A percentile compares a stretch with the other conserved stretches of the same genome.
Evolutionary conservation across 64 coral and sea anemone species (phyloP).

Genomic region (Acropora tenuis): DNA sequence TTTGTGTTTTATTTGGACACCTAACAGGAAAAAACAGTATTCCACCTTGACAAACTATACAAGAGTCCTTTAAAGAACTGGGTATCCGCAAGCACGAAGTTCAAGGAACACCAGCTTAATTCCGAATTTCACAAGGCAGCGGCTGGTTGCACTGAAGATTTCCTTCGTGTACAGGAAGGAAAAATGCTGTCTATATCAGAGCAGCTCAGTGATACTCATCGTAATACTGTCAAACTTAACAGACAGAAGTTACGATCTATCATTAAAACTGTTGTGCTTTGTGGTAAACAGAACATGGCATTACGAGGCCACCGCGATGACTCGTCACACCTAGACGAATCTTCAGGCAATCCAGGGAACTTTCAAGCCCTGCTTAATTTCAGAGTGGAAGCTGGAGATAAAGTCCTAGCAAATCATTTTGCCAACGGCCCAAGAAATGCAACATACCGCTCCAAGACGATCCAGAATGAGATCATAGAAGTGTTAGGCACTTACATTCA

Average conservation of each 20-base stretch:
- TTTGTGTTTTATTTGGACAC: conserved; percentile 84
- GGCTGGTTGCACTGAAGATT: conserved; percentile 74
- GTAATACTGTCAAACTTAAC: conserved; percentile 77
- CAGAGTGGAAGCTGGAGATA: conserved; percentile 78
- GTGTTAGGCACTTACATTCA: conserved; percentile 55
- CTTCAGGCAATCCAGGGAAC: conserved; percentile 76
- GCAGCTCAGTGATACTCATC: conserved; percentile 74
- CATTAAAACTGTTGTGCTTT: conserved; percentile 84
- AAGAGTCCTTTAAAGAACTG: conserved; percentile 88
- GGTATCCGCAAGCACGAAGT: conserved; percentile 81
- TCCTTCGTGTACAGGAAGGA: conserved; percentile 75
- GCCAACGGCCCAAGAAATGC: conserved; percentile 72
- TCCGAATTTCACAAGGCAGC: conserved; percentile 80
- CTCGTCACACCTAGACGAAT: conserved; percentile 80
- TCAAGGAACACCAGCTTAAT: conserved; percentile 81
- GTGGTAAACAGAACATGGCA: conserved; percentile 53
- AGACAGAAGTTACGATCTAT: conserved; percentile 87
- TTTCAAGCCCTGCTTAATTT: conserved; percentile 86
- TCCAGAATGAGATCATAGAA: conserved; percentile 76
- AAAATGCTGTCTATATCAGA: conserved; percentile 59
- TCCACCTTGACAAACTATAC: conserved; percentile 67
- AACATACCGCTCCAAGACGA: conserved; percentile 75
- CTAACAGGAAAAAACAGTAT: conserved; percentile 76
- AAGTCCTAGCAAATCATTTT: conserved; percentile 77
- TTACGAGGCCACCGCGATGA: conserved; percentile 73